phyloP scores from a whole-genome alignment of 2,888 invertebrate genomes.

The Euphydryas editha region DNA sequence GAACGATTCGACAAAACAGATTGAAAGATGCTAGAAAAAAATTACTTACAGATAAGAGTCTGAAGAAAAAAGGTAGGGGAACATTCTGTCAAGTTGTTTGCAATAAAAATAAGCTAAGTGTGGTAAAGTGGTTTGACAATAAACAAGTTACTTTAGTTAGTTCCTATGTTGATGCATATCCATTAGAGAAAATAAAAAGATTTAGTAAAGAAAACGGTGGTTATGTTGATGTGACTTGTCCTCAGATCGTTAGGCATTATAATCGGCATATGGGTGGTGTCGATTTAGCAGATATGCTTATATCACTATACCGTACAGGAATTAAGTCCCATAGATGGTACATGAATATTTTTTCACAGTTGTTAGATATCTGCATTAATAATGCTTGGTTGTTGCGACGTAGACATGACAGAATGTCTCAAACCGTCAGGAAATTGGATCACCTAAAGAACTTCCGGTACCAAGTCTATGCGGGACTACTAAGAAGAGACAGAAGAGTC shows the following conservation, averaged over 20 bases:
- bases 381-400: background rate
- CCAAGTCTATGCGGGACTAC: constrained; percentile 37
- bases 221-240: constrained; percentile 37
- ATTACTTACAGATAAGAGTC: constrained; percentile 19
- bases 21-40: constrained; percentile 9
- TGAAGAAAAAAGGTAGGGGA: constrained; percentile 27
- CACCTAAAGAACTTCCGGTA: constrained; percentile 40
- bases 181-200: constrained; percentile 37
- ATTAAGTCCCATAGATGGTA: constrained; percentile 17
- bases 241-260: constrained; percentile 44
- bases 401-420: background rate
- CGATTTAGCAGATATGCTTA: constrained; percentile 38
- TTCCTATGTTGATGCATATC: constrained; percentile 40
- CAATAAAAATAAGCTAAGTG: constrained; percentile 26
- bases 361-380: background rate
- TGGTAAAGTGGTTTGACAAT: constrained; percentile 42
- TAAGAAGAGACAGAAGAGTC: constrained; percentile 31
- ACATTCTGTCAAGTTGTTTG: constrained; percentile 23
- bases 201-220: constrained; percentile 37
- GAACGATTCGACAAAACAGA: constrained; percentile 26
- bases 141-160: constrained; percentile 41
- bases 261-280: constrained; percentile 47
- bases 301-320: constrained; percentile 27
- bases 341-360: constrained; percentile 18
- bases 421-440: constrained; percentile 33